These are phyloP conservation scores for Halcyon smyrnensis DNA, from an alignment of 2,797 vertebrate species.

Conservation along the genomic window DNA sequence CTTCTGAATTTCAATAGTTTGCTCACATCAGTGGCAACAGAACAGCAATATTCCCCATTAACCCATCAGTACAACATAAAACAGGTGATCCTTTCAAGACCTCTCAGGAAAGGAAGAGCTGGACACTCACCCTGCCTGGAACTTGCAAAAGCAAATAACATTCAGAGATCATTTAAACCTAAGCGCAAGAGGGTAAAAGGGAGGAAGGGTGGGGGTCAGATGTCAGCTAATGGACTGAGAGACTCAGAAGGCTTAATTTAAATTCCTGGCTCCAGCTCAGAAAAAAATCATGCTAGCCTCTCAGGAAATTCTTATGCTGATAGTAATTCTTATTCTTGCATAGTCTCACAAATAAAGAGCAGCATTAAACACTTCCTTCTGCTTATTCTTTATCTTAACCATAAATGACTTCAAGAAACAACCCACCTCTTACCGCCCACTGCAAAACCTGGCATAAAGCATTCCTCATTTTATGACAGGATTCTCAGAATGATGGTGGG, in stretches of 20 bases:
- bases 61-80: background rate
- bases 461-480: background rate
- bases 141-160: background rate
- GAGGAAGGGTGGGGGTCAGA: background rate
- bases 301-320: constrained; percentile 17
- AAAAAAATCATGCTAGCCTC: constrained; percentile 4
- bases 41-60: background rate
- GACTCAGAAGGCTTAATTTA: background rate
- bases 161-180: background rate
- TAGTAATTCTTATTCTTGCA: background rate
- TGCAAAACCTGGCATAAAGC: background rate
- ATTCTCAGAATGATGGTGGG: background rate
- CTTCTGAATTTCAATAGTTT: background rate
- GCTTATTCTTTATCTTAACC: background rate
- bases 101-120: background rate
- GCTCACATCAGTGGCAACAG: background rate
- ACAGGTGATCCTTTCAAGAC: background rate
- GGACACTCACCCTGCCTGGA: background rate
- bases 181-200: background rate
- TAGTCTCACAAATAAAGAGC: background rate
- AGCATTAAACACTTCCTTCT: constrained; percentile 1
- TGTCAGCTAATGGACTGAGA: constrained; percentile 1
- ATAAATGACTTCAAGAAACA: background rate
- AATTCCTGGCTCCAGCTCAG: constrained; percentile 15
- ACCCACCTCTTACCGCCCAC: background rate